phyloP scores from a whole-genome alignment of 2,888 invertebrate genomes.

The Xanthia togata region DNA sequence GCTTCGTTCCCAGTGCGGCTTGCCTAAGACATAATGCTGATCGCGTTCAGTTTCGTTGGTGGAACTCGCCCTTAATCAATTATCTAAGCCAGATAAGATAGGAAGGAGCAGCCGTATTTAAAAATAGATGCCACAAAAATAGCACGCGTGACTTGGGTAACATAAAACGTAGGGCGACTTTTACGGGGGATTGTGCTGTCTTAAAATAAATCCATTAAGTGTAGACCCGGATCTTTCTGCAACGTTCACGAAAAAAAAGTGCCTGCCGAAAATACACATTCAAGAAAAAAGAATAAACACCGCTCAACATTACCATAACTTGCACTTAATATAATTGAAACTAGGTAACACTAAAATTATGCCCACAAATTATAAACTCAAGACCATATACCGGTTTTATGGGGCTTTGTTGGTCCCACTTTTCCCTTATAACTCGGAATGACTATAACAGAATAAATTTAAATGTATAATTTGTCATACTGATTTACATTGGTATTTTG shows the following conservation, averaged over 20 bases:
- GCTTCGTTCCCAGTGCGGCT: too few species aligned
- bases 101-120: slow-evolving; percentile 24
- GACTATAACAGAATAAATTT: slow-evolving; percentile 71
- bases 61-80: neutral
- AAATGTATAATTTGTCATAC: slow-evolving; percentile 77
- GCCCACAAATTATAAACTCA: slow-evolving; percentile 28
- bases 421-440: slow-evolving; percentile 40
- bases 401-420: slow-evolving; percentile 35
- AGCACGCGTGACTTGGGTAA: slow-evolving; percentile 36
- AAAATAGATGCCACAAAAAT: slow-evolving; percentile 48
- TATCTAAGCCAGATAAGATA: slow-evolving; percentile 4
- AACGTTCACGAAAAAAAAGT: slow-evolving; percentile 16
- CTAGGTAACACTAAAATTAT: slow-evolving; percentile 31
- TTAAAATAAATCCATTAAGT: slow-evolving; percentile 54
- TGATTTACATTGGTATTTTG: slow-evolving; percentile 81
- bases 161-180: slow-evolving; percentile 46
- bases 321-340: slow-evolving; percentile 21
- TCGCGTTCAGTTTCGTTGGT: neutral
- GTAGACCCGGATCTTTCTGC: slow-evolving; percentile 40
- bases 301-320: neutral
- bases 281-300: slow-evolving; percentile 1
- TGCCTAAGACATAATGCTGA: neutral
- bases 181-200: slow-evolving; percentile 33
- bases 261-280: neutral
- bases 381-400: slow-evolving; percentile 36